Conservation (phyloP, 2,113 vertebrate genomes). For the Setophaga kirtlandii region DNA sequence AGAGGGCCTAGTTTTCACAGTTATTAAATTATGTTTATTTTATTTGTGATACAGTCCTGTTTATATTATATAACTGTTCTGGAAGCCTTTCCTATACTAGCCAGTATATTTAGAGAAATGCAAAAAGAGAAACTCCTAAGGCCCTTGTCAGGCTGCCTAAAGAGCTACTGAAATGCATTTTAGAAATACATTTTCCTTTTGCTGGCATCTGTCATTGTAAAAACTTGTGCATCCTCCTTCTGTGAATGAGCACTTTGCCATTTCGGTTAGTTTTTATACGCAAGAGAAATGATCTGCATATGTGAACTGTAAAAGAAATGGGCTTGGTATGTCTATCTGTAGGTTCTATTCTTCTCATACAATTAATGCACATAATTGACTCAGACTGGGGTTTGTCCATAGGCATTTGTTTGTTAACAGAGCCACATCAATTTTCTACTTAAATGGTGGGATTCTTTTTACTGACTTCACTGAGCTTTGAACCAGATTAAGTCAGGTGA, state of each 20-base stretch:
- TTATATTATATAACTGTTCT: neutral
- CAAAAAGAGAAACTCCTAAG: neutral
- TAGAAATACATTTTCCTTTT: slow-evolving; percentile 2
- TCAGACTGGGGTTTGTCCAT: neutral
- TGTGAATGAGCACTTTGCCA: slow-evolving; percentile 6
- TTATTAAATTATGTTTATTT: neutral
- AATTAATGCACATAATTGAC: neutral
- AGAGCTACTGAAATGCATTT: slow-evolving; percentile 9
- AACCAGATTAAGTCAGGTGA: slow-evolving; percentile 30
- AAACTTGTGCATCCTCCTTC: neutral
- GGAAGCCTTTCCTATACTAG: neutral
- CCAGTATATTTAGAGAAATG: neutral
- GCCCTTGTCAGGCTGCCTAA: neutral
- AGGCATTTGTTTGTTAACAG: neutral
- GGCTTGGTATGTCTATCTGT: neutral
- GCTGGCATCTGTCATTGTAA: neutral
- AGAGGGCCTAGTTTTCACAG: neutral
- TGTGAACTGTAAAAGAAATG: neutral
- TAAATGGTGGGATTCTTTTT: neutral
- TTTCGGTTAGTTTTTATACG: slow-evolving; percentile 6
- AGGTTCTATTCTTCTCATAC: slow-evolving; percentile 5
- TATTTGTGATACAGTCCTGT: neutral
- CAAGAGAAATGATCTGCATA: neutral
- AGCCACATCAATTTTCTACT: neutral
- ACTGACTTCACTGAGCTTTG: neutral